A percentile compares a stretch with the other conserved stretches of the same genome.
Evolutionary conservation across 2,888 invertebrate species (phyloP).

Genomic region (Junonia oenone): DNA sequence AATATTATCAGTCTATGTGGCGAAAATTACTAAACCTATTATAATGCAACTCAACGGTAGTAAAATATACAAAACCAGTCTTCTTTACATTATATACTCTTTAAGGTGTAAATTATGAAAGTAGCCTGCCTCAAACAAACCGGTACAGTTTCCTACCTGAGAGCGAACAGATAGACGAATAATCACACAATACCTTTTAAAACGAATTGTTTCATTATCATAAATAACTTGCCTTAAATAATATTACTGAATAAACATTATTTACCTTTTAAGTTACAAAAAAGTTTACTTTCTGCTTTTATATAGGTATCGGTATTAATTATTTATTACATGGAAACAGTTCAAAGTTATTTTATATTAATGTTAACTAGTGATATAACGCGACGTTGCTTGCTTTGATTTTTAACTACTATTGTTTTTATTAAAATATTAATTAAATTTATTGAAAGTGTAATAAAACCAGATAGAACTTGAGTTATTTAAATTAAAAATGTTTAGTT

Average conservation of each 20-base stretch:
- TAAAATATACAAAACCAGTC: too few relatives aligned
- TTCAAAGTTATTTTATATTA: background rate
- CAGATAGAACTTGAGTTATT: too few relatives aligned
- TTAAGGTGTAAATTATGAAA: background rate
- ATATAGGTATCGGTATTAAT: background rate
- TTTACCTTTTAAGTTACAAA: background rate
- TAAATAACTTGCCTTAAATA: conserved; percentile 1
- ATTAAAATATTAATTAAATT: background rate
- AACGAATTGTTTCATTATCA: background rate
- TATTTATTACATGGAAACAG: conserved; percentile 1
- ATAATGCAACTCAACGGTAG: too few relatives aligned
- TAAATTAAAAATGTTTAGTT: too few relatives aligned
- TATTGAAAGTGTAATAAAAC: too few relatives aligned
- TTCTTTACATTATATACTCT: too few relatives aligned
- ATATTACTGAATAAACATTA: background rate
- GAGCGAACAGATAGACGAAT: background rate
- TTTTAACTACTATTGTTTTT: background rate
- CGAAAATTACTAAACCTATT: too few relatives aligned
- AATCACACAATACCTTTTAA: background rate
- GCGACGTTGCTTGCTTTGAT: background rate
- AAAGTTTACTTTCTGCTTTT: background rate
- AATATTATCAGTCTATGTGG: too few relatives aligned
- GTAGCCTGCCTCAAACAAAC: background rate
- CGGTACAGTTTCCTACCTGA: background rate
- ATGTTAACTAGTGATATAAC: too few relatives aligned